Evolutionary conservation across 2,113 vertebrate species (phyloP).

Genomic region (Phrynosoma platyrhinos): DNA sequence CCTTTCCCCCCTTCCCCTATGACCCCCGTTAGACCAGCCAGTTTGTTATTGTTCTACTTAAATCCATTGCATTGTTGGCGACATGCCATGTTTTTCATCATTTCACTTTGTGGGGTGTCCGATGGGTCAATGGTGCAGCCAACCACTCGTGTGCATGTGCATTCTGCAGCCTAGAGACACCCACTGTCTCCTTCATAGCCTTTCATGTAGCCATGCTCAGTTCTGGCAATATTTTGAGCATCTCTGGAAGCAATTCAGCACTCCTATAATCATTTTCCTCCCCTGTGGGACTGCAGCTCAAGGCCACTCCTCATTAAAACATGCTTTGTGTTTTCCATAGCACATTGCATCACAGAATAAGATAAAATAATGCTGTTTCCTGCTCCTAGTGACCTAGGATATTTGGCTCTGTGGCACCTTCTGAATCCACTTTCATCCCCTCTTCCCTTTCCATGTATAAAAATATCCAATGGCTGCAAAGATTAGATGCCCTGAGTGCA

Average conservation of each 20-base stretch:
- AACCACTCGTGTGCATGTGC: too few relatives aligned
- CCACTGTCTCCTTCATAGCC: neutral
- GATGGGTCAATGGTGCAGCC: too few relatives aligned
- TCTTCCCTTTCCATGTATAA: neutral
- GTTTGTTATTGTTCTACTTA: too few relatives aligned
- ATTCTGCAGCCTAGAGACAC: too few relatives aligned
- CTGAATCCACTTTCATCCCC: neutral
- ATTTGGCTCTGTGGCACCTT: conserved; percentile 15
- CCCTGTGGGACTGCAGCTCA: accelerated
- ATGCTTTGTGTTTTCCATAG: accelerated
- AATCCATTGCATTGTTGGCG: too few relatives aligned
- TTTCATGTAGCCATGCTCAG: neutral
- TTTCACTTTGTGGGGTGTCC: too few relatives aligned
- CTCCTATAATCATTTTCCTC: accelerated
- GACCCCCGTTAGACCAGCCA: too few relatives aligned
- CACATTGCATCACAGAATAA: neutral
- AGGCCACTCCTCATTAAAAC: neutral
- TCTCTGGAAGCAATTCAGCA: accelerated
- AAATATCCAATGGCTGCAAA: conserved; percentile 25
- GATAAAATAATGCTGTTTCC: conserved; percentile 36
- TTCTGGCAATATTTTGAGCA: neutral
- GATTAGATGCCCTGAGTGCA: accelerated
- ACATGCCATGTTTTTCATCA: too few relatives aligned
- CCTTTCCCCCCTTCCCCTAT: too few relatives aligned
- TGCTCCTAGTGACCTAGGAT: neutral